Percentiles rank a stretch among this genome's conserved stretches.
Conservation (phyloP, 2,797 vertebrate genomes). For the Danio aesculapii region DNA sequence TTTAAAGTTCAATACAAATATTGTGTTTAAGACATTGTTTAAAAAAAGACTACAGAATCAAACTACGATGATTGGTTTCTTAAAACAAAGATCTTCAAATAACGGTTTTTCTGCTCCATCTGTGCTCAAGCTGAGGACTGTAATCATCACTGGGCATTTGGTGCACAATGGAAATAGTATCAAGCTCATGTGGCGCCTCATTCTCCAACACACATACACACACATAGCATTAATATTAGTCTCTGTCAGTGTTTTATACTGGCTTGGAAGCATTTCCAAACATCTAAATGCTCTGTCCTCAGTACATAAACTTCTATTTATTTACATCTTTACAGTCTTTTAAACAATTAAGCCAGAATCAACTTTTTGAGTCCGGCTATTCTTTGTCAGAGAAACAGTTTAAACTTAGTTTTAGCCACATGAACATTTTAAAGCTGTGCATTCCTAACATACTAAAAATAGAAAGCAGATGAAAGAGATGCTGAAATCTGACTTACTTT, state of each 20-base stretch:
- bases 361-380: background rate
- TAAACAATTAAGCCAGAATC: constrained; percentile 16
- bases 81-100: constrained; percentile 18
- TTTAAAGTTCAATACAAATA: background rate
- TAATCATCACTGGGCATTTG: constrained; percentile 37
- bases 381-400: background rate
- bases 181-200: constrained; percentile 5
- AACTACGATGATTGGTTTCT: background rate
- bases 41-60: background rate
- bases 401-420: constrained; percentile 5
- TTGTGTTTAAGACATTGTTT: background rate
- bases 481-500: constrained; percentile 26
- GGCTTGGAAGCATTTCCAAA: constrained; percentile 34
- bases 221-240: constrained; percentile 19
- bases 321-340: constrained; percentile 25
- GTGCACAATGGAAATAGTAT: constrained; percentile 44
- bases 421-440: constrained; percentile 6
- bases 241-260: constrained; percentile 1
- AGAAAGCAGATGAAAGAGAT: background rate
- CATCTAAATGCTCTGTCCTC: constrained; percentile 12
- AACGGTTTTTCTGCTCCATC: constrained; percentile 24
- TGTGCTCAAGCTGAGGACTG: constrained; percentile 41
- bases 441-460: constrained; percentile 12
- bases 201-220: constrained; percentile 19
- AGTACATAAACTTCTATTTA: constrained; percentile 27